These are phyloP conservation scores for Etheostoma cragini DNA, from an alignment of 2,113 vertebrate species.

Conservation along the genomic window DNA sequence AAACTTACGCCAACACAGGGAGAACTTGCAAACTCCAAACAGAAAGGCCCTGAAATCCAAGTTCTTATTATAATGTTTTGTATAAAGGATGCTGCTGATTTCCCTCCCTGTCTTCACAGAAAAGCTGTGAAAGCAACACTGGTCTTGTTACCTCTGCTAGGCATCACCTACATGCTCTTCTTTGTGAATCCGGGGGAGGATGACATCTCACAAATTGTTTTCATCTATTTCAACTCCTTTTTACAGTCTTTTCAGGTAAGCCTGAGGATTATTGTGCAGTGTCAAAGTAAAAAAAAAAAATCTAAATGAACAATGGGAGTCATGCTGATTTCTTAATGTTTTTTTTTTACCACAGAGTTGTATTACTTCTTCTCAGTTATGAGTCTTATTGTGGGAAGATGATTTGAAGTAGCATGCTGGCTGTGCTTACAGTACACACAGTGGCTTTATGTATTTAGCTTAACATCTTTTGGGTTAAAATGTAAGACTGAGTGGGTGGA, in stretches of 20 bases:
- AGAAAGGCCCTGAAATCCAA: constrained; percentile 2
- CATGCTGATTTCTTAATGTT: not conserved
- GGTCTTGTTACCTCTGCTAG: constrained; percentile 94
- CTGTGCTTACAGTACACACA: constrained; percentile 16
- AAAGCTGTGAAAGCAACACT: constrained; percentile 97
- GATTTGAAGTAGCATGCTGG: constrained; percentile 48
- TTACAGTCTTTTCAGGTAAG: constrained; percentile 98
- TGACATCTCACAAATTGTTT: constrained; percentile 96
- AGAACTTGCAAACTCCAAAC: too few species aligned
- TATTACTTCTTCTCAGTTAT: constrained; percentile 17
- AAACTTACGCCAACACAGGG: too few species aligned
- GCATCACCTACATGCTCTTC: constrained; percentile 99
- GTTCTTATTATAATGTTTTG: constrained; percentile 22
- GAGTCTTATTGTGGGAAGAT: constrained; percentile 31
- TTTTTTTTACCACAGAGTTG: not conserved
- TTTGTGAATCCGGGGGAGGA: constrained; percentile 97
- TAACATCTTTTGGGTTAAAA: not conserved
- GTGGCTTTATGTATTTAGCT: not conserved
- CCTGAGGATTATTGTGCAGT: not conserved
- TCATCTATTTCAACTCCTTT: constrained; percentile 99
- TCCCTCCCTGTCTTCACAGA: constrained; percentile 80
- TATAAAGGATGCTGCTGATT: constrained; percentile 5
- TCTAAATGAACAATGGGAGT: not conserved
- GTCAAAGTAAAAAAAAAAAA: not conserved
- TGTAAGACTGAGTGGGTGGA: constrained; percentile 17